Conservation (phyloP, 2,888 invertebrate genomes). For the Noctua pronuba region DNA sequence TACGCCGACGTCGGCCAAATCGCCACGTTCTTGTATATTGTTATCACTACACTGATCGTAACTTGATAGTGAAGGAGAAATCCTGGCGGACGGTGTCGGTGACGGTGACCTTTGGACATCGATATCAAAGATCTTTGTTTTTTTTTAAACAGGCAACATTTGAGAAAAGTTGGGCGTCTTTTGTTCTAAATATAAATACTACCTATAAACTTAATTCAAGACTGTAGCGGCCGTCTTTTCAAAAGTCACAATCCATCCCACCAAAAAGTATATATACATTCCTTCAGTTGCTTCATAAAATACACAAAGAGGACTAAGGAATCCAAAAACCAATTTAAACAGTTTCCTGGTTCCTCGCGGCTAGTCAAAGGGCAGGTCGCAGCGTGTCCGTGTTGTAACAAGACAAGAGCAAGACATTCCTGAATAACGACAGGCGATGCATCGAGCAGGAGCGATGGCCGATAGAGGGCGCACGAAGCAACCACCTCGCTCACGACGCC, state of each 20-base stretch:
- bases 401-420: slow-evolving; percentile 67
- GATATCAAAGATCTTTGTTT: background rate
- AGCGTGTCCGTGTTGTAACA: slow-evolving; percentile 64
- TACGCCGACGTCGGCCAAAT: slow-evolving; percentile 64
- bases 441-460: slow-evolving; percentile 75
- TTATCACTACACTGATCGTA: slow-evolving; percentile 66
- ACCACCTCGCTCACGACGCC: slow-evolving; percentile 68
- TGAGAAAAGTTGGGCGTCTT: background rate
- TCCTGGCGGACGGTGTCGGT: background rate
- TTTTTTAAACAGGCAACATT: background rate
- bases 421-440: slow-evolving; percentile 72
- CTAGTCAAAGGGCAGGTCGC: slow-evolving; percentile 66
- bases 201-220: background rate
- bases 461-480: slow-evolving; percentile 70
- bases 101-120: background rate
- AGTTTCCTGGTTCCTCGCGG: slow-evolving; percentile 54
- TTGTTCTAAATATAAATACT: background rate
- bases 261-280: background rate
- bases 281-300: background rate
- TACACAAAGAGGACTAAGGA: slow-evolving; percentile 20
- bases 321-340: slow-evolving; percentile 44
- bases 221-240: background rate
- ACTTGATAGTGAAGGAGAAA: slow-evolving; percentile 25
- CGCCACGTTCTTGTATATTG: slow-evolving; percentile 69
- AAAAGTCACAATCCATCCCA: background rate